Evolutionary conservation across 2,797 vertebrate genomes (phyloP).

Genomic region (Euthynnus affinis): DNA sequence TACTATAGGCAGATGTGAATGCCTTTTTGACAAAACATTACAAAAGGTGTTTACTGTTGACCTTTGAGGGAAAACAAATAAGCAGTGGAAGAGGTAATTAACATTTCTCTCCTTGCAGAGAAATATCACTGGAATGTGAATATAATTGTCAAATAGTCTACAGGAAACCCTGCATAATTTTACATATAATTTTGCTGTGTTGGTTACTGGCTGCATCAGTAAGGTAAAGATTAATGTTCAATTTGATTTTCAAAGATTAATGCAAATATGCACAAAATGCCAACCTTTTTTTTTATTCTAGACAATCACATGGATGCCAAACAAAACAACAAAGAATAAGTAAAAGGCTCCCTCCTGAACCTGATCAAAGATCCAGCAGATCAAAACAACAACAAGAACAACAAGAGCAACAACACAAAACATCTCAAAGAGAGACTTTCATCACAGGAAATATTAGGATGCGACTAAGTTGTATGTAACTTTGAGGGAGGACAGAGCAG

Average conservation of each 20-base stretch:
- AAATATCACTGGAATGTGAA: not conserved
- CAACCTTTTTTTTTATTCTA: not conserved
- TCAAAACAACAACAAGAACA: conserved; percentile 32
- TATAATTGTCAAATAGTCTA: conserved; percentile 16
- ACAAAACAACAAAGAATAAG: conserved; percentile 42
- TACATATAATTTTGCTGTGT: not conserved
- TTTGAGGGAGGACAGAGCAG: conserved; percentile 43
- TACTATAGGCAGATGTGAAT: conserved; percentile 37
- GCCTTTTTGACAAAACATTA: conserved; percentile 23
- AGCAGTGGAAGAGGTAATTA: conserved; percentile 31
- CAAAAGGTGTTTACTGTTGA: conserved; percentile 54
- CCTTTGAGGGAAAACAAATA: conserved; percentile 53
- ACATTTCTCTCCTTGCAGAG: conserved; percentile 22
- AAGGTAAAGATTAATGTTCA: not conserved
- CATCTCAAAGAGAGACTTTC: conserved; percentile 43
- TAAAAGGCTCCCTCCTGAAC: conserved; percentile 22
- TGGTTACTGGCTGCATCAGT: conserved; percentile 3
- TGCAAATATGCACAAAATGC: conserved; percentile 28
- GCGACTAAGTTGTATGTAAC: conserved; percentile 38
- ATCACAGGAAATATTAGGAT: conserved; percentile 42
- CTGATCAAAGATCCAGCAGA: conserved; percentile 47
- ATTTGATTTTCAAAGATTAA: conserved; percentile 44
- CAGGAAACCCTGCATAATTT: conserved; percentile 16
- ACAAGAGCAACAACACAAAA: conserved; percentile 13
- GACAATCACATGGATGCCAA: conserved; percentile 36